A percentile compares a stretch with the other conserved stretches of the same genome.
Evolutionary conservation across 2,797 vertebrate species (phyloP).

Genomic region (Lacerta viridis): DNA sequence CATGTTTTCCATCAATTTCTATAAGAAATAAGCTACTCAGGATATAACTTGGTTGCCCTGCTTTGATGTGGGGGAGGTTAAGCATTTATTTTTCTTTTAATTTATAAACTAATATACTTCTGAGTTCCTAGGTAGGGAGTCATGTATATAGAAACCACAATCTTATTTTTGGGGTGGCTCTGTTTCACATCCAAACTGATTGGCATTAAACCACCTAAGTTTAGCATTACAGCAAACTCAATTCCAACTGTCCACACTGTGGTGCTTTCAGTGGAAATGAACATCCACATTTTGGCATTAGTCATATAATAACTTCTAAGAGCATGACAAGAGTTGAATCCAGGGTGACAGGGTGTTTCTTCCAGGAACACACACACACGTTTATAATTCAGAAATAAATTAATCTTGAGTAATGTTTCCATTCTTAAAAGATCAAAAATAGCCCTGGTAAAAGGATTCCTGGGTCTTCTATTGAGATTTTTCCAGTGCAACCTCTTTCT

Average conservation of each 20-base stretch:
- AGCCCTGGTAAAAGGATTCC: background rate
- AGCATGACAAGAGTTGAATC: background rate
- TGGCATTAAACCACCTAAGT: no score
- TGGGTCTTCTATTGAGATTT: background rate
- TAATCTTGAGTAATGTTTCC: background rate
- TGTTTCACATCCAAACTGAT: no score
- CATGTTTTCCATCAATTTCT: no score
- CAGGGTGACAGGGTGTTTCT: background rate
- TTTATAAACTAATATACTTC: background rate
- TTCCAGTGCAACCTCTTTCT: background rate
- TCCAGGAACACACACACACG: background rate
- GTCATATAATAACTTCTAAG: background rate
- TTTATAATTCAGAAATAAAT: slow-evolving; percentile 5
- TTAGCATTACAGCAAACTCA: no score
- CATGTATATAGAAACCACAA: no score
- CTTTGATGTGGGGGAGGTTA: no score
- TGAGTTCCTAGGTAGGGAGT: no score
- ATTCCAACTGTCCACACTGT: background rate
- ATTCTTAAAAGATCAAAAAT: background rate
- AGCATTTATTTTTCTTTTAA: no score
- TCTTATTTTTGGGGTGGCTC: no score
- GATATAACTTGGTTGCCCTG: no score
- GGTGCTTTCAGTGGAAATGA: slow-evolving; percentile 3
- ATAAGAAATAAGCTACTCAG: no score
- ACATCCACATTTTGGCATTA: background rate